Percentiles rank a stretch among this genome's conserved stretches.
These are phyloP conservation scores for Chorisops tibialis DNA, from an alignment of 2,888 invertebrate species.

Conservation along the genomic window DNA sequence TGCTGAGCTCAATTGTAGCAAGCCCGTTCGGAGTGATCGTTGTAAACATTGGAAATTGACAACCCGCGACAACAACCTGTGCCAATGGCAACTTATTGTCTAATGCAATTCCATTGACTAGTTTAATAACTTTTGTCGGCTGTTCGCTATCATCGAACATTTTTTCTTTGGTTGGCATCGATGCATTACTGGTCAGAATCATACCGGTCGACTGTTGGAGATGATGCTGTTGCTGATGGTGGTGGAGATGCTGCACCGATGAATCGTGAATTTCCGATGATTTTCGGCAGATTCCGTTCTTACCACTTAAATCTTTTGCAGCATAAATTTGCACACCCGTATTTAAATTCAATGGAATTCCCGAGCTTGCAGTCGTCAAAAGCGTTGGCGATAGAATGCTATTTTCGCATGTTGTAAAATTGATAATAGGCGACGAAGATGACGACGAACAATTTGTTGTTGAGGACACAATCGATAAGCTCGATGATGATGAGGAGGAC, in stretches of 20 bases:
- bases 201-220: slow-evolving; percentile 20
- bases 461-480: not conserved
- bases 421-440: slow-evolving; percentile 25
- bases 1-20: slow-evolving; percentile 40
- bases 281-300: slow-evolving; percentile 31
- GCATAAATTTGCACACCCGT: slow-evolving; percentile 24
- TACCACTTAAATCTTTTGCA: slow-evolving; percentile 31
- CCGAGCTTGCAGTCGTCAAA: slow-evolving; percentile 21
- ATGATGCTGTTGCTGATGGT: slow-evolving; percentile 21
- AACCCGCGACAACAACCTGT: slow-evolving; percentile 45
- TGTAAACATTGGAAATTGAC: slow-evolving; percentile 41
- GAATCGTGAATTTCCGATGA: slow-evolving; percentile 16
- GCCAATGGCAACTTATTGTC: slow-evolving; percentile 39
- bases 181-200: slow-evolving; percentile 16
- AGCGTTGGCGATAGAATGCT: slow-evolving; percentile 9
- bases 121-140: slow-evolving; percentile 41
- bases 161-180: slow-evolving; percentile 31
- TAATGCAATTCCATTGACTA: slow-evolving; percentile 39
- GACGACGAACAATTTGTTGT: not conserved
- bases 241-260: not conserved
- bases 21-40: slow-evolving; percentile 38
- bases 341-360: slow-evolving; percentile 30
- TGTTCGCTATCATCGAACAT: slow-evolving; percentile 15
- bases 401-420: slow-evolving; percentile 26
- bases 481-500: slow-evolving; percentile 4